Base-by-base conservation (phyloP, 2,113 vertebrate species). In the Cyanocitta stelleri region DNA sequence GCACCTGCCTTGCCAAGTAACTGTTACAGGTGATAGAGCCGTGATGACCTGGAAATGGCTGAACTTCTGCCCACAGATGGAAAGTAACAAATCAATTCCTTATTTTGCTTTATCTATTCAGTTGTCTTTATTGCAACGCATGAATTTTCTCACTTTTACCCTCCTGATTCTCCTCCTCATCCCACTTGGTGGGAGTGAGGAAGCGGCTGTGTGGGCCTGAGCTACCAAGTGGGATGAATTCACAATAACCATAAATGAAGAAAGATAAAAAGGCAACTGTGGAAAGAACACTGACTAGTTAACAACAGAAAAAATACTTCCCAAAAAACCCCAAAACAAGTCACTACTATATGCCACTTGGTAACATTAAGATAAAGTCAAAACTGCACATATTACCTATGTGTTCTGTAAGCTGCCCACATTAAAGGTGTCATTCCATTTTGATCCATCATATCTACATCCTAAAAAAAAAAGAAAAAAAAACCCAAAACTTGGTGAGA, bases 381-480 rank as follows among this genome's bases (percentile, higher is more conserved):
- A 76, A 89, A 91, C 35, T 51, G 43, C 20, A 85, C 55, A 69
- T 89, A 97, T 96, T 97, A 99, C 99, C 99, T 99, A 96, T 99
- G 99, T 81, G 99, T 99, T 97, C 99, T 98, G 97, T 99, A 99
- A 68, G 99, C 99, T 67, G 99, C 99, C 99, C 99, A 99, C 99
- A 99, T 99, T 96, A 99, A 98, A 89, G 99, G 99, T 51, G 99
- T 99, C 99, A 99, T 99, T 97, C 99, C 99, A 87, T 99, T 99
- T 97, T 99, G 99, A 98, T 99, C 99, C 99, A 99, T 99, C 99
- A 99, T 99, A 98, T 99, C 99, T 91, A 99, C 99, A 97, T 99
- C 99, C 99, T 99, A 96, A 95, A 85, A 96, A 72, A 93, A 56
- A 82, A 43, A 16, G 43, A 93, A 81, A 16, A 39, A 49, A 85